A percentile compares a stretch with the other conserved stretches of the same genome.
These are phyloP conservation scores for Cydia amplana DNA, from an alignment of 1,140 invertebrate species.

Conservation along the genomic window DNA sequence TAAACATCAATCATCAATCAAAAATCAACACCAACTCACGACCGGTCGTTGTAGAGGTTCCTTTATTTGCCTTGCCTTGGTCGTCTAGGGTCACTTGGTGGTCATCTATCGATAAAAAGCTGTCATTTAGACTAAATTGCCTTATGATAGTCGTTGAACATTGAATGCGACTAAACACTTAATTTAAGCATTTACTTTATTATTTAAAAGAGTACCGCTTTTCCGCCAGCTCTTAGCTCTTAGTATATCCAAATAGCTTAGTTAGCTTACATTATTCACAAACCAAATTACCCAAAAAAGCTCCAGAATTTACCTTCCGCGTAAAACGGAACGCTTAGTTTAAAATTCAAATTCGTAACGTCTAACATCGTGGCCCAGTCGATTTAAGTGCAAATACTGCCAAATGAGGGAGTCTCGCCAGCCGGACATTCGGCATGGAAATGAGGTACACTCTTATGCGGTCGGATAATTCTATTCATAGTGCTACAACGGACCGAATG, in stretches of 20 bases:
- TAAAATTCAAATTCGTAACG: conserved; percentile 33
- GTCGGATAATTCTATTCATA: conserved; percentile 30
- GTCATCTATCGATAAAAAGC: no score
- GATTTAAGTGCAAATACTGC: conserved; percentile 33
- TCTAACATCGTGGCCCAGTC: conserved; percentile 27
- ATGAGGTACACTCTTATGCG: background rate
- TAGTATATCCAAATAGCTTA: background rate
- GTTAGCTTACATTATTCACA: conserved; percentile 32
- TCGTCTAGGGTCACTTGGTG: no score
- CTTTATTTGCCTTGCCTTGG: no score
- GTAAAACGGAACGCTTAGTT: conserved; percentile 33
- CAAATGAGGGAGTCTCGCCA: conserved; percentile 15
- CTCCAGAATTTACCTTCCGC: conserved; percentile 25
- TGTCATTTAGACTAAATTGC: background rate
- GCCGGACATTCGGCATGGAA: conserved; percentile 6
- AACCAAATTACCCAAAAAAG: conserved; percentile 30
- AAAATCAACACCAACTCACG: no score
- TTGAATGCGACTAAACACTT: background rate
- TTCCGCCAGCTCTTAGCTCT: background rate
- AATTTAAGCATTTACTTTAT: background rate
- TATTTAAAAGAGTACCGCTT: background rate
- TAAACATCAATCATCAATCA: no score
- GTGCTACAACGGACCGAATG: conserved; percentile 25
- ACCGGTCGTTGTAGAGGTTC: no score
- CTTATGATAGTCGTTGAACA: background rate